Conservation (phyloP, 2,888 invertebrate species). For the Eupithecia exiguata region DNA sequence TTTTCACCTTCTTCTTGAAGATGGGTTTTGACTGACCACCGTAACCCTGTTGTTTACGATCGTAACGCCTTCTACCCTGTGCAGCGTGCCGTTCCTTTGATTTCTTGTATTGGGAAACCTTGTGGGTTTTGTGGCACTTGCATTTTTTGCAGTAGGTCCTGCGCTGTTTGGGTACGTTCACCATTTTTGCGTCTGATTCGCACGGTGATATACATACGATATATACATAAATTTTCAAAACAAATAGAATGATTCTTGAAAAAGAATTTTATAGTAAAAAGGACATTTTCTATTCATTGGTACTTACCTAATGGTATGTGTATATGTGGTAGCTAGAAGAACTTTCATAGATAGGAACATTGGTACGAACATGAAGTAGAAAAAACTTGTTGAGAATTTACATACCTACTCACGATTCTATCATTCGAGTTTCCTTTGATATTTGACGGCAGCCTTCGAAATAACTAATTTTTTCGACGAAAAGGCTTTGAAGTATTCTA, state of each 20-base stretch:
- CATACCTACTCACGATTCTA: background rate
- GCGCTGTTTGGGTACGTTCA: conserved; percentile 99
- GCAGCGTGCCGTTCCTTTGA: conserved; percentile 99
- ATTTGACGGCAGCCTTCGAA: background rate
- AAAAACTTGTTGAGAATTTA: background rate
- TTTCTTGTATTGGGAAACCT: conserved; percentile 99
- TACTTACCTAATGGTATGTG: background rate
- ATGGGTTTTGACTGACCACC: conserved; percentile 99
- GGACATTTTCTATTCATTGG: background rate
- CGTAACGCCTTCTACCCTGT: conserved; percentile 99
- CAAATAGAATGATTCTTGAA: background rate
- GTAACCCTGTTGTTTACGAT: conserved; percentile 99
- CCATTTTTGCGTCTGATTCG: too few species aligned
- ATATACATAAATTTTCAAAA: background rate
- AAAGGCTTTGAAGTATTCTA: conserved; percentile 19
- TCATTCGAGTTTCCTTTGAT: background rate
- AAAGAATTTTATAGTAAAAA: background rate
- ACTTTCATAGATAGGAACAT: background rate
- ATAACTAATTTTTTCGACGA: background rate
- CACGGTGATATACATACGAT: too few species aligned
- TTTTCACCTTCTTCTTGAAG: conserved; percentile 99
- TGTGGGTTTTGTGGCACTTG: conserved; percentile 99
- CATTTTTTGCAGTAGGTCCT: conserved; percentile 99
- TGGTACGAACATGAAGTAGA: background rate
- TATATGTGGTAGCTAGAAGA: background rate